phyloP scores from a whole-genome alignment of 2,888 invertebrate species.

The Anthoptus insignis region DNA sequence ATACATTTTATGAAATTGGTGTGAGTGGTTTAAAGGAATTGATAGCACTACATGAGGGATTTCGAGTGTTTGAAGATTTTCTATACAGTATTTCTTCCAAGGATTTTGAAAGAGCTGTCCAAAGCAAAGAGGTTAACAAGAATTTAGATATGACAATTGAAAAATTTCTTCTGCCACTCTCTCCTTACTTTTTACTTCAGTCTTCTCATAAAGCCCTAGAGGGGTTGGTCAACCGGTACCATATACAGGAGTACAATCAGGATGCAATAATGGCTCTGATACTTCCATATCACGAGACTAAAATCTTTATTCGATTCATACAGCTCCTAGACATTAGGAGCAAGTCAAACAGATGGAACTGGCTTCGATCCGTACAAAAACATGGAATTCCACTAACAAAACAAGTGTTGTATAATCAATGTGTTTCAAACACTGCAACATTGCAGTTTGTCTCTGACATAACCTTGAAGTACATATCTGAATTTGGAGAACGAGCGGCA shows the following conservation, averaged over 20 bases:
- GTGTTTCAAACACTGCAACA: constrained; percentile 82
- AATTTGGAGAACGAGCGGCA: constrained; percentile 86
- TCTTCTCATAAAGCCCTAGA: constrained; percentile 96
- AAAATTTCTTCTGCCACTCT: constrained; percentile 92
- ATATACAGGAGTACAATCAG: constrained; percentile 96
- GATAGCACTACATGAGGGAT: constrained; percentile 90
- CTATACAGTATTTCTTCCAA: constrained; percentile 93
- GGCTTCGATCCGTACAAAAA: constrained; percentile 92
- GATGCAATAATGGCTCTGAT: constrained; percentile 93
- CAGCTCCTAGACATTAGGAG: constrained; percentile 91
- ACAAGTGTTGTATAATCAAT: constrained; percentile 90
- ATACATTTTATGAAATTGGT: constrained; percentile 96
- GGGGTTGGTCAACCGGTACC: constrained; percentile 97
- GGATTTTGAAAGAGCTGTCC: constrained; percentile 93
- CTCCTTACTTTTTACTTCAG: constrained; percentile 96
- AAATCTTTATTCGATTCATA: constrained; percentile 94
- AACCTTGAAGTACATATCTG: constrained; percentile 81
- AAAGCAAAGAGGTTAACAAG: constrained; percentile 91
- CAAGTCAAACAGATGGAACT: constrained; percentile 90
- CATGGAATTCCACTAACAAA: constrained; percentile 92
- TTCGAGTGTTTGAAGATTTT: constrained; percentile 91
- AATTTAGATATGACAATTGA: constrained; percentile 92
- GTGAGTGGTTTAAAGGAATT: constrained; percentile 95
- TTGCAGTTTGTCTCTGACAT: constrained; percentile 67
- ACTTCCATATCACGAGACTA: constrained; percentile 97